These are phyloP conservation scores for Dasysyrphus albostriatus DNA, from an alignment of 2,888 invertebrate species.

Conservation along the genomic window DNA sequence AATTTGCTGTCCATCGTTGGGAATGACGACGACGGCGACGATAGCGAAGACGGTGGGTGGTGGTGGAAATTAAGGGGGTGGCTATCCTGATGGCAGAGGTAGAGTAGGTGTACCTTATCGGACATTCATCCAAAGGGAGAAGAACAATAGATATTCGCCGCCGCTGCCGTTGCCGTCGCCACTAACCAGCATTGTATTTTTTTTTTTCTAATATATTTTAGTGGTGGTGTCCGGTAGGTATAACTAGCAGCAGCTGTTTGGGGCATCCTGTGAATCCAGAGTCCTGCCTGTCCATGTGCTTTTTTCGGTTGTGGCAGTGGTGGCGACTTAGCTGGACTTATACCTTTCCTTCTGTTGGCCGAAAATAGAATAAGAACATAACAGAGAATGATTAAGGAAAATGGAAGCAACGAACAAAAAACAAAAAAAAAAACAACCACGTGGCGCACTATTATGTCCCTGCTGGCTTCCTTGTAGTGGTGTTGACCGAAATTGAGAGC, in stretches of 20 bases:
- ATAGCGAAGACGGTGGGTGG: constrained; percentile 47
- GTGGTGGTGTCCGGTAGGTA: constrained; percentile 61
- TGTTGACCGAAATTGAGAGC: constrained; percentile 60
- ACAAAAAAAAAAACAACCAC: constrained; percentile 57
- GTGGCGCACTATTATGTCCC: constrained; percentile 61
- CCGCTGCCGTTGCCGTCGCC: constrained; percentile 70
- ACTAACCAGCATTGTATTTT: constrained; percentile 61
- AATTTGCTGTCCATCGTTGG: constrained; percentile 68
- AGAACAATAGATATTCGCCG: constrained; percentile 74
- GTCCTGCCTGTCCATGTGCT: constrained; percentile 55
- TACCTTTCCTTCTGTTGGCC: constrained; percentile 47
- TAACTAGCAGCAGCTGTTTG: constrained; percentile 59
- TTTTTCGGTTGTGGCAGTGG: constrained; percentile 33
- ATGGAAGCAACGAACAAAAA: constrained; percentile 14
- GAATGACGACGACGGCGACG: constrained; percentile 35
- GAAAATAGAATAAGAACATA: constrained; percentile 52
- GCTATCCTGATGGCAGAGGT: constrained; percentile 51
- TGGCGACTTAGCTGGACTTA: constrained; percentile 47
- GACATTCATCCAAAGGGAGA: constrained; percentile 74
- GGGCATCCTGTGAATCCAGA: constrained; percentile 22
- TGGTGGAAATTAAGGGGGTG: constrained; percentile 32
- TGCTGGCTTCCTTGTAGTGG: constrained; percentile 31
- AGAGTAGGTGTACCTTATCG: constrained; percentile 45
- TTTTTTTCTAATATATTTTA: not conserved
- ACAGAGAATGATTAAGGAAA: constrained; percentile 46